Evolutionary conservation across 1,140 invertebrate species (phyloP), one percentile per base, ranked within the genome.

Genomic region (Leptinotarsa texana): DNA sequence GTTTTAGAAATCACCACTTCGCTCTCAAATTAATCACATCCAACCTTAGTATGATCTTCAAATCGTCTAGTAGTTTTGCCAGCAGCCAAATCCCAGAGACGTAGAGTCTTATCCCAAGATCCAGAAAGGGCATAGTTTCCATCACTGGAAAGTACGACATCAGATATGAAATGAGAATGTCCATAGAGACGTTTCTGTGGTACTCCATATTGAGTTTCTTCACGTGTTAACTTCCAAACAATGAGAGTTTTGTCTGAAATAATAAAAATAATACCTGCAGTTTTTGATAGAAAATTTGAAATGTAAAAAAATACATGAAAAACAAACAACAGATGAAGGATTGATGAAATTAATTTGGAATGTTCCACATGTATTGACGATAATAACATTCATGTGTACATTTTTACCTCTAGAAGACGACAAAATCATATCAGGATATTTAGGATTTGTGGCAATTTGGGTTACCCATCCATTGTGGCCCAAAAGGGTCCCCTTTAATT

Each of bases 381-480:
- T 11, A 33, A 33, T 33, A 33, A 33, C 27, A 33, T 33, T 33
- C 8, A 33, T 33, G 33, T 33, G 8, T 2, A 2, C 5, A 42
- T 11, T 42, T 42, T 90, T 92, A 98, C 97, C 97, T 92, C 98
- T 90, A 81, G 98, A 99, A 77, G 97, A 95, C 57, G 98, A 99
- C 85, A 99, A 90, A 86, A 99, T 96, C 90, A 96, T 97, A 84
- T 99, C 97, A 66, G 97, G 96, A 89, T 96, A 98, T 90, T 98
- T 97, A 18, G 97, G 96, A 85, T 98, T 99, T 72, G 98, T 99
- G 18, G 98, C 98, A 84, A 99, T 99, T 92, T 99, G 98, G 63
- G 98, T 99, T 81, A 99, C 97, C 97, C 97, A 99, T 81, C 96
- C 97, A 92, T 95, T 98, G 87, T 99, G 98, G 18, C 98, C 98